Evolutionary conservation across 2,888 invertebrate genomes (phyloP), one percentile per base, ranked within the genome.

Genomic region (Drosophila cracens): DNA sequence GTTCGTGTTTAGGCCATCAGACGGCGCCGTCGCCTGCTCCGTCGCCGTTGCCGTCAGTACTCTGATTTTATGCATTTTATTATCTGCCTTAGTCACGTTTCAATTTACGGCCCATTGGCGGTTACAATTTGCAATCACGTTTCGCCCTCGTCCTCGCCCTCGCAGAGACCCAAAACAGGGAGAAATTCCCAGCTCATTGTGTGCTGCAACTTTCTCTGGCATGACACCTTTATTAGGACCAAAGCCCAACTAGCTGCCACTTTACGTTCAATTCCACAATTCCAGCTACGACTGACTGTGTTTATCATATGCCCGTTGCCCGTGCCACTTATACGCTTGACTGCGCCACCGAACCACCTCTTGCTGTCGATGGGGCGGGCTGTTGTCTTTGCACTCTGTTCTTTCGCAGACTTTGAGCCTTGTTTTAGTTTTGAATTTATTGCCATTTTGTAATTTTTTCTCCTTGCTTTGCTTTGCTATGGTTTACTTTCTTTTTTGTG

Each of bases 51-150:
- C 73, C 79, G 85, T 82, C 75, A 73, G 86, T 83, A 82, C 87
- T 88, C 85, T 87, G 91, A 90, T 91, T 91, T 90, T 88, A 89
- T 90, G 90, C 85, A 90, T 90, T 90, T 91, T 91, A 90, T 90
- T 91, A 90, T 90, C 90, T 80, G 89, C 81, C 87, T 84, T 83
- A 91, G 92, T 92, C 92, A 92, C 92, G 92, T 92, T 92, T 90
- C 92, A 91, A 92, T 92, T 92, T 92, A 92, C 92, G 92, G 91
- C 91, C 92, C 92, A 92, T 92, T 92, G 92, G 92, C 91, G 92
- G 92, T 92, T 91, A 92, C 91, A 91, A 92, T 91, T 92, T 92
- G 92, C 92, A 92, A 92, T 92, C 92, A 92, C 91, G 91, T 91
- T 91, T 88, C 74, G 68, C 70, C 69, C 74, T 72, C 71, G 25